A percentile compares a stretch with the other conserved stretches of the same genome.
phyloP scores from a whole-genome alignment of 2,113 vertebrate genomes.

The Athene cunicularia region DNA sequence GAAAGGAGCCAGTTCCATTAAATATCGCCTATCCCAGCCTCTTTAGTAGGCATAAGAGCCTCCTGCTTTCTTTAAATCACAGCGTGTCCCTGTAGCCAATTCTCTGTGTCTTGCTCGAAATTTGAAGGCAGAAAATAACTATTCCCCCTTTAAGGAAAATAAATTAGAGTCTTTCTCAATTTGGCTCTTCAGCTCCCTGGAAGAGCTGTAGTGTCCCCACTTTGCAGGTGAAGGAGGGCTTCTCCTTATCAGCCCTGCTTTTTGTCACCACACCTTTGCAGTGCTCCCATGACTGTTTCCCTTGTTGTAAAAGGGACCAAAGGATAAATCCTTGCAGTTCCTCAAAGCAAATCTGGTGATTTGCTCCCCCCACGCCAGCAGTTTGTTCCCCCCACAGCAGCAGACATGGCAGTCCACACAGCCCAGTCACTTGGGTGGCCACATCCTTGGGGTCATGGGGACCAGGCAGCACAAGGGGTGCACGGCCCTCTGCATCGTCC shows the following conservation, averaged over 20 bases:
- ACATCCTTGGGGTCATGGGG: too few relatives aligned
- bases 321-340: not conserved
- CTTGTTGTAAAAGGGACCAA: not conserved
- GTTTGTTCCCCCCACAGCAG: not conserved
- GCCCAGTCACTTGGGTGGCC: not conserved
- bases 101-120: not conserved
- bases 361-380: not conserved
- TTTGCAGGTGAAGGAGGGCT: not conserved
- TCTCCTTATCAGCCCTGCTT: not conserved
- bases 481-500: rapidly evolving
- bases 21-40: not conserved
- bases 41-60: not conserved
- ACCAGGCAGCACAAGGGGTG: not conserved
- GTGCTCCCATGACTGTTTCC: not conserved
- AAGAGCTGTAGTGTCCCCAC: not conserved
- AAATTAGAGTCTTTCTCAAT: not conserved
- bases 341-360: not conserved
- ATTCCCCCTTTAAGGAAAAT: not conserved
- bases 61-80: not conserved
- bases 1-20: not conserved
- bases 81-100: not conserved
- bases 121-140: not conserved
- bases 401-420: not conserved
- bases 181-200: not conserved
- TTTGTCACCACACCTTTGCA: not conserved